phyloP scores from a whole-genome alignment of 1,140 invertebrate genomes.

The Macrostomum lignano region DNA sequence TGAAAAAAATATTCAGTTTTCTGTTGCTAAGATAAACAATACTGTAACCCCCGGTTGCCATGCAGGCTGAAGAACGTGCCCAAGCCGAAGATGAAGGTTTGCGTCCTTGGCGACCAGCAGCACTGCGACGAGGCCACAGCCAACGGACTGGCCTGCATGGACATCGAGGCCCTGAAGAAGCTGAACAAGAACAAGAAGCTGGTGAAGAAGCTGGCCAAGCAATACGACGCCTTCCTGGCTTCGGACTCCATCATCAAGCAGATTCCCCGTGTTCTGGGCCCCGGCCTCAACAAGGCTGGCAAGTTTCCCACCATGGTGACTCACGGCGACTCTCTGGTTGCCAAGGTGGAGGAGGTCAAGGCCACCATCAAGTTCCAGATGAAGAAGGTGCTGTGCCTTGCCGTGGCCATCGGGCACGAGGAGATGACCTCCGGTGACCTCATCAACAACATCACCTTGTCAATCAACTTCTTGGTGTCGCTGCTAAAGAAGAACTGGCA shows the following conservation, averaged over 20 bases:
- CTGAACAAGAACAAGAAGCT: constrained; percentile 99
- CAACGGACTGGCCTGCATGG: constrained; percentile 71
- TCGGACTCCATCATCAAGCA: constrained; percentile 95
- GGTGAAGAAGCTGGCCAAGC: constrained; percentile 73
- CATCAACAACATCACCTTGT: constrained; percentile 73
- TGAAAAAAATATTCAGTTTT: constrained; percentile 4
- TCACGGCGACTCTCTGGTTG: constrained; percentile 73
- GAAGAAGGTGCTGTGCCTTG: constrained; percentile 71
- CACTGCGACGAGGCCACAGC: constrained; percentile 95
- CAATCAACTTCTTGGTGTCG: constrained; percentile 94
- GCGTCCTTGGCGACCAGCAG: constrained; percentile 88
- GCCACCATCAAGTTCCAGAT: constrained; percentile 99
- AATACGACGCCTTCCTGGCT: constrained; percentile 90
- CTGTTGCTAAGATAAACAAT: constrained; percentile 3
- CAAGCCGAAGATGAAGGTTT: constrained; percentile 87
- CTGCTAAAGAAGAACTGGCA: constrained; percentile 99
- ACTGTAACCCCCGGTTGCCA: no score
- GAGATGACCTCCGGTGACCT: constrained; percentile 75
- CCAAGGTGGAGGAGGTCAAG: constrained; percentile 88
- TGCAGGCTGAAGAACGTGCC: constrained; percentile 84
- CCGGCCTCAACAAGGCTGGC: constrained; percentile 94
- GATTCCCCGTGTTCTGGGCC: constrained; percentile 86
- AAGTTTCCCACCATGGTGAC: constrained; percentile 93
- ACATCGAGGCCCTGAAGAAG: constrained; percentile 88
- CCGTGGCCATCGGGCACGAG: constrained; percentile 89